Conservation (phyloP, 92 coral and sea anemone genomes). For the Actinernus sp. region DNA sequence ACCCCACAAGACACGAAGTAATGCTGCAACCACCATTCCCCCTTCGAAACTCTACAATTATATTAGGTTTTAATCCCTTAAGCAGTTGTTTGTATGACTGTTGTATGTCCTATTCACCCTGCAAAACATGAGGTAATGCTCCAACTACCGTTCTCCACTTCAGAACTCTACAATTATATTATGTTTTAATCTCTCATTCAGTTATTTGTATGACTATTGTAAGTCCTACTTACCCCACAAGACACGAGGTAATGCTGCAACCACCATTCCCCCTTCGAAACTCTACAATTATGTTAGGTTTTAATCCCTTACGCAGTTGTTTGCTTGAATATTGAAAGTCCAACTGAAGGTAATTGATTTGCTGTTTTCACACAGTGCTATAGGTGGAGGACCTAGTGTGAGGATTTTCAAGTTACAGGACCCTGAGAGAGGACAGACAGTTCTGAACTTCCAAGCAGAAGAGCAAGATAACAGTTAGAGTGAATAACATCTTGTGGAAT, state of each 20-base stretch:
- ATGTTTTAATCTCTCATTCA: too few species aligned
- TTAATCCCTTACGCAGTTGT: too few species aligned
- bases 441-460: constrained; percentile 54
- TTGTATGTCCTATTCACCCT: constrained; percentile 92
- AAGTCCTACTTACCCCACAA: background rate
- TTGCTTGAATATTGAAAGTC: constrained; percentile 73
- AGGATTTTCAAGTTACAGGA: constrained; percentile 78
- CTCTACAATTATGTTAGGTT: too few species aligned
- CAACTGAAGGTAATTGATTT: constrained; percentile 44
- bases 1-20: background rate
- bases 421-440: constrained; percentile 91
- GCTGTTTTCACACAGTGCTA: constrained; percentile 43
- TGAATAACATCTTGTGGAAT: too few species aligned
- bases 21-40: too few species aligned
- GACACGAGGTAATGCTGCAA: background rate
- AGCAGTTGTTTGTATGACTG: too few species aligned
- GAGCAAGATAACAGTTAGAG: constrained; percentile 3
- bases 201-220: background rate
- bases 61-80: too few species aligned
- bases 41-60: too few species aligned
- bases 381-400: constrained; percentile 69
- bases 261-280: too few species aligned
- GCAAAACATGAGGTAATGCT: constrained; percentile 89
- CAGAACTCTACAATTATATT: too few species aligned
- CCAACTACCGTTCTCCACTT: too few species aligned